Conservation (phyloP, 2,797 vertebrate genomes). For the Decapterus maruadsi region DNA sequence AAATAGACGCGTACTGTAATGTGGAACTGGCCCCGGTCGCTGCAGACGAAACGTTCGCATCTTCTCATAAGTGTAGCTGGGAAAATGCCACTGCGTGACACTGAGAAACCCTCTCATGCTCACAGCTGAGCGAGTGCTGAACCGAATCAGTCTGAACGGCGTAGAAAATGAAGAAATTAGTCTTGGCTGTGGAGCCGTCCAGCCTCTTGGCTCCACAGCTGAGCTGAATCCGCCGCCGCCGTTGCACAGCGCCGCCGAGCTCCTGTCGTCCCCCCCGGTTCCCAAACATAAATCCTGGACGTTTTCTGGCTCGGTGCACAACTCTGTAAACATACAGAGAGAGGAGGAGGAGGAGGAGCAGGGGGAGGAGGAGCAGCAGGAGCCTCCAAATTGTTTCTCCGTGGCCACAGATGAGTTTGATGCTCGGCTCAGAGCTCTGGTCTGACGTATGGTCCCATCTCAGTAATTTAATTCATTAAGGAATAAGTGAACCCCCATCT, state of each 20-base stretch:
- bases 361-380: not conserved
- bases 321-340: conserved; percentile 44
- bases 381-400: conserved; percentile 52
- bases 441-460: conserved; percentile 63
- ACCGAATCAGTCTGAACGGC: conserved; percentile 38
- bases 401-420: conserved; percentile 56
- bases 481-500: conserved; percentile 69
- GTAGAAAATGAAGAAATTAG: conserved; percentile 67
- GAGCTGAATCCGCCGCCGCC: not conserved
- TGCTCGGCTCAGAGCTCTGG: conserved; percentile 30
- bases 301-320: conserved; percentile 31
- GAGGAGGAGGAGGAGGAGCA: conserved; percentile 20
- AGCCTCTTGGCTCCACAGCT: conserved; percentile 52
- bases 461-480: conserved; percentile 77
- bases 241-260: conserved; percentile 20
- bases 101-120: conserved; percentile 20
- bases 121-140: conserved; percentile 23
- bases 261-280: conserved; percentile 36
- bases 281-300: conserved; percentile 65
- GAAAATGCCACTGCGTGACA: conserved; percentile 27
- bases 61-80: conserved; percentile 26
- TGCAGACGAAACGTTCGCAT: conserved; percentile 17
- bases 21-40: conserved; percentile 14
- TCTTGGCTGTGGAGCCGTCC: conserved; percentile 45
- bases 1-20: not conserved